These are phyloP conservation scores for Aphodius sticticus DNA, from an alignment of 2,888 invertebrate genomes.

Conservation along the genomic window DNA sequence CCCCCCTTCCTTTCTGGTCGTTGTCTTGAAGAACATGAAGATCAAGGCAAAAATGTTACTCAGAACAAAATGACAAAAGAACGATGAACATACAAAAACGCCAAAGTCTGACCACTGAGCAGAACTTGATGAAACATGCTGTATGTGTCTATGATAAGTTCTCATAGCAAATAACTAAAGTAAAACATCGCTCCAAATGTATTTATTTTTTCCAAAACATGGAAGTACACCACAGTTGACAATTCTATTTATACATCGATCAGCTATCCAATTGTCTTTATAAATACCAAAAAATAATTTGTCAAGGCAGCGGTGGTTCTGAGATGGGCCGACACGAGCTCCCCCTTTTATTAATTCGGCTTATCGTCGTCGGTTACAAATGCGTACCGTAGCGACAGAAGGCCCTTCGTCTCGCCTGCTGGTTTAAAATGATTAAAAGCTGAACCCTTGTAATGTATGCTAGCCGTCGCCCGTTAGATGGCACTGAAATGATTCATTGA, in stretches of 20 bases:
- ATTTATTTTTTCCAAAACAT: neutral
- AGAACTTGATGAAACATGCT: no score
- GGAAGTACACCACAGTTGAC: neutral
- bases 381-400: neutral
- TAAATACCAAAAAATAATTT: neutral
- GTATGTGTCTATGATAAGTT: no score
- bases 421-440: neutral
- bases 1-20: no score
- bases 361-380: neutral
- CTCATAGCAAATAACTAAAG: no score
- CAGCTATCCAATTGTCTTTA: neutral
- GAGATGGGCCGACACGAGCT: neutral
- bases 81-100: no score
- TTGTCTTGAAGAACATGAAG: no score
- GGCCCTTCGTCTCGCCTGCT: neutral
- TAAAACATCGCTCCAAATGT: no score
- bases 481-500: conserved; percentile 4
- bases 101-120: no score
- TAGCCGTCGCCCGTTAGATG: neutral
- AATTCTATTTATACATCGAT: neutral
- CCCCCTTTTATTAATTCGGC: neutral
- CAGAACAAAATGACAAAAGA: no score
- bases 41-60: no score
- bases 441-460: neutral
- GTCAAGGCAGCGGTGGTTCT: neutral